Conservation (phyloP, 2,113 vertebrate genomes). For the Perccottus glenii region DNA sequence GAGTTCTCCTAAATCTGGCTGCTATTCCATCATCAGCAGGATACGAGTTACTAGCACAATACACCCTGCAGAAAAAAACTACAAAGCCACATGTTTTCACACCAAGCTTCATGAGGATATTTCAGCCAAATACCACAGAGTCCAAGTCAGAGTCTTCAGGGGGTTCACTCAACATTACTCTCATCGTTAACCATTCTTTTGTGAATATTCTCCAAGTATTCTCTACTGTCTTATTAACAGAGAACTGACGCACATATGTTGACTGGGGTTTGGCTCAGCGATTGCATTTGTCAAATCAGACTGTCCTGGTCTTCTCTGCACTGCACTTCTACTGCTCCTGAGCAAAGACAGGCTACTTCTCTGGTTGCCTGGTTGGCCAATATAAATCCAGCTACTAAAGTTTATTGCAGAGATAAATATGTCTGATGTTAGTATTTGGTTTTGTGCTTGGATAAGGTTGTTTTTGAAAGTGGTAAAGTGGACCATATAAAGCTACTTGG, state of each 20-base stretch:
- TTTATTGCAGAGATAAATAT: not conserved
- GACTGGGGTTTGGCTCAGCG: constrained; percentile 52
- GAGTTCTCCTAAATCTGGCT: constrained; percentile 28
- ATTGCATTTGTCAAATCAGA: constrained; percentile 30
- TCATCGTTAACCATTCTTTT: constrained; percentile 41
- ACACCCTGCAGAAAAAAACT: constrained; percentile 38
- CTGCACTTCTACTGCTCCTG: constrained; percentile 16
- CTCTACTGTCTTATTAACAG: constrained; percentile 41
- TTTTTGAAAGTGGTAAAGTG: not conserved
- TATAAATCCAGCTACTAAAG: not conserved
- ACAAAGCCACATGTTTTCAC: constrained; percentile 28
- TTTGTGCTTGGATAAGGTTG: too few relatives aligned
- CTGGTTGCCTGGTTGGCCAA: not conserved
- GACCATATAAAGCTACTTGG: not conserved
- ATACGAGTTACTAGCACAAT: constrained; percentile 44
- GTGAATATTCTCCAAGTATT: constrained; percentile 40
- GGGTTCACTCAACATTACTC: constrained; percentile 25
- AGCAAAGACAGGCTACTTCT: not conserved
- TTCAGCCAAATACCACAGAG: constrained; percentile 24
- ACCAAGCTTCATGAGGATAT: constrained; percentile 16
- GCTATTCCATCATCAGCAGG: constrained; percentile 45
- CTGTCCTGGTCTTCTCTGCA: constrained; percentile 19
- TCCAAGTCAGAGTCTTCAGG: constrained; percentile 30
- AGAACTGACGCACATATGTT: constrained; percentile 36
- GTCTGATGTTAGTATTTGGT: not conserved